Evolutionary conservation across 2,113 vertebrate genomes (phyloP), one percentile per base, ranked within the genome.

Genomic region (Neolamprologus tretocephalus): DNA sequence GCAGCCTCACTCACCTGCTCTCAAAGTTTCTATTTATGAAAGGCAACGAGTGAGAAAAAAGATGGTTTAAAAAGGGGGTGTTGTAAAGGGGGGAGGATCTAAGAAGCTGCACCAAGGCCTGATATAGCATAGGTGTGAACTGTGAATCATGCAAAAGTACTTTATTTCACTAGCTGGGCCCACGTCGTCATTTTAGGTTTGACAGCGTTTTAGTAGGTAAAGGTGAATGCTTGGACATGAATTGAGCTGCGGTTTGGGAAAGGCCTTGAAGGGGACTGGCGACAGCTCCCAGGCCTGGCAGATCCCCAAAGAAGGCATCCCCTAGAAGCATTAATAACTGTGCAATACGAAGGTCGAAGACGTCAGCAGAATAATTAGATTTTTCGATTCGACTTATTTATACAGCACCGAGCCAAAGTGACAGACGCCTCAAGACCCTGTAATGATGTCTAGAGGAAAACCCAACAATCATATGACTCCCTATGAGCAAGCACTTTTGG

Each of bases 281-380:
- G 3, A 14, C 4, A 0, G 11, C 0, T 55, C 21, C 54, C 12
- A 0, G 21, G 2, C 54, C 21, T 3, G 21, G 54, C 3, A 55
- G 54, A 14, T 57, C 7, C 0, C 51, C 19, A 53, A 53, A 21
- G 51, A 1, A 53, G 51, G 9, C 5, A 21, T 1, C 19, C 19
- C 9, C 19, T 21, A 53, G 19, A 0, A 53, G 51, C 19, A 53
- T 0, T 53, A 53, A 53, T 21, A 53, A 21, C 19, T 21, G 19
- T 53, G 51, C 2, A 0, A 53, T 21, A 53, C 9, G 1, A 53
- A 53, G 51, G 51, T 53, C 2, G 51, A 53, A 53, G 3, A 53
- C 19, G 1, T 53, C 51, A 53, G 19, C 5, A n/a, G 49, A 55
- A 55, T 13, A 55, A 13, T 23, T 55, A 0, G 11, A 55, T 55